Evolutionary conservation across 2,113 vertebrate species (phyloP).

Genomic region (Typhlomys cinereus): DNA sequence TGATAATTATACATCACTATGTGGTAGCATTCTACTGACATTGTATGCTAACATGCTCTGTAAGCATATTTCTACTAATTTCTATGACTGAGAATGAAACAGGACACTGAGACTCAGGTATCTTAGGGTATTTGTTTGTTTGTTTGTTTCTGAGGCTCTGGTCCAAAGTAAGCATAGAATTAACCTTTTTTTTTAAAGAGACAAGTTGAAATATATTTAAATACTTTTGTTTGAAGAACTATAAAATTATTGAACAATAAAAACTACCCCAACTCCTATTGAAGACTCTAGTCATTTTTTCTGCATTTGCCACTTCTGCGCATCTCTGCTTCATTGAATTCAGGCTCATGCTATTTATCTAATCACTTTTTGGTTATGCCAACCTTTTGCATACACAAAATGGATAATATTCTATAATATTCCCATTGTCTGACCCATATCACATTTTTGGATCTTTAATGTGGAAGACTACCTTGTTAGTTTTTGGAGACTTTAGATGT

Average conservation of each 20-base stretch:
- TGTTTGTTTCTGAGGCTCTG: too few species aligned
- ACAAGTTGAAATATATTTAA: background rate
- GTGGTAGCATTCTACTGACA: too few species aligned
- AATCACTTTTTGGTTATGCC: background rate
- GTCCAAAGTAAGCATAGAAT: background rate
- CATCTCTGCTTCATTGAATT: background rate
- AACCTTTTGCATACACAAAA: background rate
- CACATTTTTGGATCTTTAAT: background rate
- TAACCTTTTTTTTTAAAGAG: background rate
- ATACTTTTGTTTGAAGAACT: background rate
- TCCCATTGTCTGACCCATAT: background rate
- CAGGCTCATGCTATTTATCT: background rate
- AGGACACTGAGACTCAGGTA: background rate
- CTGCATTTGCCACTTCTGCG: background rate
- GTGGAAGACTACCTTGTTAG: background rate
- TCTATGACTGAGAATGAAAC: background rate
- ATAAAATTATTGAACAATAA: background rate
- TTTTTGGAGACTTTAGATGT: background rate
- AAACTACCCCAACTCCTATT: background rate
- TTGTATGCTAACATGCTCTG: too few species aligned
- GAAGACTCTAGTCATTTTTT: background rate
- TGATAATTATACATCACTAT: background rate
- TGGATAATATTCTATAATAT: background rate
- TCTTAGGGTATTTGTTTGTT: too few species aligned
- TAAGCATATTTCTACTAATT: background rate